Base-by-base conservation (phyloP, 2,797 vertebrate genomes). In the Neosilurus mollespiculum region DNA sequence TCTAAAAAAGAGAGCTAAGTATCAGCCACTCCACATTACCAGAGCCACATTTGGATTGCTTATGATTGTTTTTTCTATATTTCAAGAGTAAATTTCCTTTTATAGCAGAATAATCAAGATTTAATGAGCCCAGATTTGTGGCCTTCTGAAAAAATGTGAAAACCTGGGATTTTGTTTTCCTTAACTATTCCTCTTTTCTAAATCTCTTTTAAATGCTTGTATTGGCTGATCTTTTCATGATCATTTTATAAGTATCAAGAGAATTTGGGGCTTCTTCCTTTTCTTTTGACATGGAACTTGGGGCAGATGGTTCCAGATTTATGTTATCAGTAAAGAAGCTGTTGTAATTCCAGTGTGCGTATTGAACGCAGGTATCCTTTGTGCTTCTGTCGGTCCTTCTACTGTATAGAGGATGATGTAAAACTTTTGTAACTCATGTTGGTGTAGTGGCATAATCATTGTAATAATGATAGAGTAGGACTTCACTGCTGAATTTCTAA, bases 131-230 rank as follows among this genome's bases (percentile, higher is more conserved):
- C 88, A 87, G 86, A 91, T 91, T 90, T 92, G 89, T 88, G 86
- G 80, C 89, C 56, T 77, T 62, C 30, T 37, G 56, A 61, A 61
- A 64, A 77, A 61, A 72, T 69, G 77, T 87, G 82, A 87, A 92
- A 92, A 89, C 88, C 87, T 72, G 73, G 86, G 86, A 85, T 84
- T 84, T 89, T 93, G 91, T 93, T 61, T 77, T 30, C 61, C 58
- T 93, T 92, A 15, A 80, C 78, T 70, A 90, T 89, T 87, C 90
- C 93, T 91, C 90, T 91, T 79, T 85, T 87, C 85, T 88, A 89
- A 92, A 89, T 90, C 87, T 89, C 86, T 90, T 88, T 90, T 91
- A 94, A 88, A 91, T 90, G 91, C 90, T 94, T 92, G 87, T 91
- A 89, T 94, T 94, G 93, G 93, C 92, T 86, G 87, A 72, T 82